Evolutionary conservation across 2,797 vertebrate genomes (phyloP).

Genomic region (Cyprinodon diabolis): DNA sequence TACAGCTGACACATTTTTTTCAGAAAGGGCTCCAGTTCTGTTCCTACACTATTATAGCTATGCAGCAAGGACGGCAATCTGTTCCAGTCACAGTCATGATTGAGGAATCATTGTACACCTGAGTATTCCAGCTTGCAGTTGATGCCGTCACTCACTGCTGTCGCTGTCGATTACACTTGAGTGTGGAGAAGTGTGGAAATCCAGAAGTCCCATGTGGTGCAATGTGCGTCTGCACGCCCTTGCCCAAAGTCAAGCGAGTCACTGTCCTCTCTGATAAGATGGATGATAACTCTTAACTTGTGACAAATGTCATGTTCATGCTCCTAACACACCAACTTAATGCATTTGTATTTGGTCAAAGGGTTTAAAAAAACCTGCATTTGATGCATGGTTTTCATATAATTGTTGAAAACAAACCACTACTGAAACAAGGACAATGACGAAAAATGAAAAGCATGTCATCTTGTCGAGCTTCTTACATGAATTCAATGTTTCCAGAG

Average conservation of each 20-base stretch:
- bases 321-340: conserved; percentile 14
- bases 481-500: conserved; percentile 39
- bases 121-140: conserved; percentile 54
- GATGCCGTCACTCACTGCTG: conserved; percentile 74
- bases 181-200: conserved; percentile 72
- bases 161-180: conserved; percentile 69
- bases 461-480: conserved; percentile 30
- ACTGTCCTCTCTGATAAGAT: conserved; percentile 43
- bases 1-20: conserved; percentile 50
- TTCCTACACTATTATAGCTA: conserved; percentile 62
- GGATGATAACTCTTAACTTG: conserved; percentile 27
- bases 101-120: conserved; percentile 76
- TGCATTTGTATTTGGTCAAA: conserved; percentile 49
- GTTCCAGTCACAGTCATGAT: conserved; percentile 72
- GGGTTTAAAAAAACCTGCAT: conserved; percentile 27
- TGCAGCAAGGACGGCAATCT: conserved; percentile 49
- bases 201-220: conserved; percentile 65
- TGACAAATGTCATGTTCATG: background rate
- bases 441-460: conserved; percentile 1
- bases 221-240: conserved; percentile 50
- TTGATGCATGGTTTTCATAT: background rate
- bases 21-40: conserved; percentile 28
- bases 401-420: background rate
- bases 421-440: background rate
- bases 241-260: conserved; percentile 71